Evolutionary conservation across 2,113 vertebrate genomes (phyloP), one percentile per base, ranked within the genome.

Genomic region (Nesoenas mayeri): DNA sequence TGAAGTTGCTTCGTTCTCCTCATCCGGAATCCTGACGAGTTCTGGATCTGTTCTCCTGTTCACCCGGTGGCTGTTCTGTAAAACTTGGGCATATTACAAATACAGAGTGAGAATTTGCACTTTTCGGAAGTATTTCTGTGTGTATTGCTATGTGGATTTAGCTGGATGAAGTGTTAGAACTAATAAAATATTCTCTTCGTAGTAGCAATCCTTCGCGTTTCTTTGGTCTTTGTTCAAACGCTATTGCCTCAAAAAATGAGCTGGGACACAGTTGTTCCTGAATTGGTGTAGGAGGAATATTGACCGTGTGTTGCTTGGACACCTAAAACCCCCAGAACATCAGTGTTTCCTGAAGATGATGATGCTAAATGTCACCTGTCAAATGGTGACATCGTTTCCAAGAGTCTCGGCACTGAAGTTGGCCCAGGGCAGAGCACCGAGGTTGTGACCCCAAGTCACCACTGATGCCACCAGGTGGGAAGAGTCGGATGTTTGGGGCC

Each of bases 131-230:
- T 97, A 73, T 94, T 96, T 90, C 73, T 96, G 84, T 95, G 92
- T 97, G 94, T 93, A 85, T 91, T 96, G 93, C 96, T 94, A 58
- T 44, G 94, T 98, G 96, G 82, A 95, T 96, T 97, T 96, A 97
- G 95, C 77, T 89, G 95, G 84, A 95, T 95, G 89, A 97, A 97
- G 96, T 97, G 92, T 97, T 97, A 54, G 24, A 72, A 91, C 93
- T 95, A 98, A 98, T 98, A 98, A 98, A 98, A 86, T 82, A 77
- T 77, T 96, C 88, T 96, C 96, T 96, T 96, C 5, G 18, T 97
- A 88, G 78, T 82, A 69, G 87, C 31, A 85, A 48, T 15, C 44
- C n/a, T 70, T 65, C 0, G 0, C 8, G 28, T 84, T 75, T 62
- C 48, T 50, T 57, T 0, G 0, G 10, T 75, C 3, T 21, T 50